Base-by-base conservation (phyloP, 2,888 invertebrate genomes). In the Yponomeuta evonymella region DNA sequence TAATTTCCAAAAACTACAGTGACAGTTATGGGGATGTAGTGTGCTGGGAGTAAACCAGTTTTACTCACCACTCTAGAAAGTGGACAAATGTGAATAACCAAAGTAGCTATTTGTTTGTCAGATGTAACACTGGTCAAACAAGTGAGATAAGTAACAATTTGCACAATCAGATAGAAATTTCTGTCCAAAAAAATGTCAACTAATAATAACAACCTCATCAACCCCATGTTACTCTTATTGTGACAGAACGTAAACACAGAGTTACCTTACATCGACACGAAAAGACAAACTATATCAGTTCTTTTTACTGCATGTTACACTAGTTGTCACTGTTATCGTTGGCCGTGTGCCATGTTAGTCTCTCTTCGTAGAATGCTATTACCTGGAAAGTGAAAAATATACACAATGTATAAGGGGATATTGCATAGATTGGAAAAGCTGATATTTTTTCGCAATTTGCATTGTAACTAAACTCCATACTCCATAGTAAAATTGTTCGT, bases 281-380 rank as follows among this genome's bases (percentile, higher is more conserved):
- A 58, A 12, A 58, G 51, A 58, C 51, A 15, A 58, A 58, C 51
- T 58, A 58, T 5, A 12, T 15, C 15, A 58, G 51, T 58, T 58
- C 51, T 15, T 58, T 58, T 58, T 15, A 58, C 51, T 4, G 51
- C 51, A 15, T 15, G 8, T 8, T 5, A 29, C 29, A 67, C 48
- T 67, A 67, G 15, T 69, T 48, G 30, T 70, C 30, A 29, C 33
- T 58, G 48, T 67, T 23, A 48, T 71, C 71, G 63, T 68, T 71
- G 48, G 97, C 96, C 70, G 96, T 95, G 83, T 98, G 98, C 98
- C 98, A 99, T 69, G 98, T 98, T 36, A 99, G 94, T 76, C 98
- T 93, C 83, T 98, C 98, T 85, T 99, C 98, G 81, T 99, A 99
- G 87, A 99, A 99, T 71, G 96, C 95, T 71, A 99, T 99, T 11